Conservation (phyloP, 2,113 vertebrate genomes). For the Cisticola juncidis region DNA sequence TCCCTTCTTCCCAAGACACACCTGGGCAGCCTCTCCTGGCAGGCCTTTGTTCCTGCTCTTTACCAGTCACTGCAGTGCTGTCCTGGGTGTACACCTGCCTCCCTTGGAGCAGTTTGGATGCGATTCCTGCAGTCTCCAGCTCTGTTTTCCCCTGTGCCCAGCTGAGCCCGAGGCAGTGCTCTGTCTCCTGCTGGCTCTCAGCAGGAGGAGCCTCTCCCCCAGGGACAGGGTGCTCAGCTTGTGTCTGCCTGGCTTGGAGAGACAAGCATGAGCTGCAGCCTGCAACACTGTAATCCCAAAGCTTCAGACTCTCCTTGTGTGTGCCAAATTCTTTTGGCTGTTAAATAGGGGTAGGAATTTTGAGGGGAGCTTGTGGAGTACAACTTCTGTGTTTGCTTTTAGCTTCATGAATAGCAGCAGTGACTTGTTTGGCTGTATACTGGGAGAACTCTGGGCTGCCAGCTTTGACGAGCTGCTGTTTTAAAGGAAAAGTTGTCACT, state of each 20-base stretch:
- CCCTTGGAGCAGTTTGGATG: neutral
- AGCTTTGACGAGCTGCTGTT: neutral
- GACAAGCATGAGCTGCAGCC: neutral
- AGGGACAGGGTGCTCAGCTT: neutral
- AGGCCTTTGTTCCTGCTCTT: neutral
- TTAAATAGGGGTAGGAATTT: constrained; percentile 32
- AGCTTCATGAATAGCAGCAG: constrained; percentile 21
- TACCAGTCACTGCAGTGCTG: neutral
- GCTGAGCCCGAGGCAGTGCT: fast-evolving
- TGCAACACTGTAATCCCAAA: constrained; percentile 18
- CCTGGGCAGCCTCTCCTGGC: constrained; percentile 1
- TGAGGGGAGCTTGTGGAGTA: neutral
- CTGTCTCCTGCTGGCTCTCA: neutral
- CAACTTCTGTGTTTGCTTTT: constrained; percentile 37
- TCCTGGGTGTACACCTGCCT: neutral
- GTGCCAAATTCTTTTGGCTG: constrained; percentile 42
- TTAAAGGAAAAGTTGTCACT: neutral
- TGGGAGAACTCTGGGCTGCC: neutral
- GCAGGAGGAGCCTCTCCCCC: neutral
- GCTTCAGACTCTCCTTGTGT: neutral
- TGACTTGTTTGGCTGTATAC: neutral
- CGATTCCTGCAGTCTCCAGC: neutral
- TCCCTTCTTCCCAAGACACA: neutral
- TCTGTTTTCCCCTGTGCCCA: neutral
- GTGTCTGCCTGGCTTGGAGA: neutral